Evolutionary conservation across 35 echinoderm and acorn worm species (phyloP).

Genomic region (Ophiothrix spiculata): DNA sequence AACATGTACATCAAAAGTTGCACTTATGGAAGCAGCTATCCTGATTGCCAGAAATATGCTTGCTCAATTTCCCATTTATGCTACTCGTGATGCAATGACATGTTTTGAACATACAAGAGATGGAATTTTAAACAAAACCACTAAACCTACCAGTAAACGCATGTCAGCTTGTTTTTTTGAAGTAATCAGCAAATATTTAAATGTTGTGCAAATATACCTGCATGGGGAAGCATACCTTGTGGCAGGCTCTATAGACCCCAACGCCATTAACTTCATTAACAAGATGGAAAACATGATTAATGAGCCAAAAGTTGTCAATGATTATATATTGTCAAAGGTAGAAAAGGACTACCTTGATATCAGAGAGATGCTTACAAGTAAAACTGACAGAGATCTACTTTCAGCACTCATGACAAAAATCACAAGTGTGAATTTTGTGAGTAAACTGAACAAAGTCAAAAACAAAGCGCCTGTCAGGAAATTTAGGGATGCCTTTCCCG

Average conservation of each 20-base stretch:
- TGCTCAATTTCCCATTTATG: too few species aligned
- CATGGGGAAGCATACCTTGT: neutral
- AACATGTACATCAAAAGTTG: too few species aligned
- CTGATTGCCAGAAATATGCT: too few species aligned
- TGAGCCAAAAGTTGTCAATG: neutral
- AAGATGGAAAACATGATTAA: neutral
- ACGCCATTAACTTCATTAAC: neutral
- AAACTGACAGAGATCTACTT: neutral
- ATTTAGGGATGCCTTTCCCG: neutral
- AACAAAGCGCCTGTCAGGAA: neutral
- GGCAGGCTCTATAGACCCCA: neutral
- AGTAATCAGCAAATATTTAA: neutral
- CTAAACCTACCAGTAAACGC: too few species aligned
- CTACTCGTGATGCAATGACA: too few species aligned
- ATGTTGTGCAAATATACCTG: neutral
- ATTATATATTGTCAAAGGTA: neutral
- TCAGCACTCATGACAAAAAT: neutral
- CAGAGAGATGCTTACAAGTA: neutral
- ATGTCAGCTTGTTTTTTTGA: neutral
- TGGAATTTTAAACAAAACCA: too few species aligned
- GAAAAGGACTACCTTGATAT: neutral
- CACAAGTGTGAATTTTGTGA: too few species aligned
- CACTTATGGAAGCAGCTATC: too few species aligned
- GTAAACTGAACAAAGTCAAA: neutral
- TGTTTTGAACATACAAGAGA: too few species aligned